Evolutionary conservation across 2,797 vertebrate species (phyloP).

Genomic region (Astyanax mexicanus): DNA sequence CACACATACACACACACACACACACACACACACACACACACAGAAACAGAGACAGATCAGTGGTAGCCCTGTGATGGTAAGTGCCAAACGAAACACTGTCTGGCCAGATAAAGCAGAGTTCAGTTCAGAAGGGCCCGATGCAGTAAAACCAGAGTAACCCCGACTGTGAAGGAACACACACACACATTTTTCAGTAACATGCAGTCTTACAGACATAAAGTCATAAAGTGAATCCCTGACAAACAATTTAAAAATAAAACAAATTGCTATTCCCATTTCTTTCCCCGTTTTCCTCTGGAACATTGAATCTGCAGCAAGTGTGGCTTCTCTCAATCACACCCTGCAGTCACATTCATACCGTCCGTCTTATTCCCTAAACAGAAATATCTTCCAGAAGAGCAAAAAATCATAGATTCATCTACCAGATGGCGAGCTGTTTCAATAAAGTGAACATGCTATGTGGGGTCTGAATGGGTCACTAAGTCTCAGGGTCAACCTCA

Average conservation of each 20-base stretch:
- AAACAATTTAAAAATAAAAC: constrained; percentile 16
- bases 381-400: constrained; percentile 53
- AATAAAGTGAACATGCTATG: constrained; percentile 49
- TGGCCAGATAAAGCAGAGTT: constrained; percentile 42
- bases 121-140: too few relatives aligned
- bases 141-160: constrained; percentile 20
- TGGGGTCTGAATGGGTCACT: constrained; percentile 39
- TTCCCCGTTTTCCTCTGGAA: background rate
- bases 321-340: constrained; percentile 63
- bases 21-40: constrained; percentile 14
- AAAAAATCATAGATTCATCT: constrained; percentile 51
- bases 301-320: background rate
- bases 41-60: constrained; percentile 26
- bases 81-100: constrained; percentile 48
- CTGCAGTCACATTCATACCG: constrained; percentile 68
- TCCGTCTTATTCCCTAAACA: constrained; percentile 67
- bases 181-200: background rate
- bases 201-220: background rate
- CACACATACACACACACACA: constrained; percentile 10
- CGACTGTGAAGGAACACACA: constrained; percentile 7
- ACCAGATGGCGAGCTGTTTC: constrained; percentile 65
- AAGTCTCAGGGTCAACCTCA: constrained; percentile 44
- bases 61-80: constrained; percentile 23
- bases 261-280: constrained; percentile 6
- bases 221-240: background rate